These are phyloP conservation scores for Probaryconus sp. DNA, from an alignment of 1,140 invertebrate genomes.

Conservation along the genomic window DNA sequence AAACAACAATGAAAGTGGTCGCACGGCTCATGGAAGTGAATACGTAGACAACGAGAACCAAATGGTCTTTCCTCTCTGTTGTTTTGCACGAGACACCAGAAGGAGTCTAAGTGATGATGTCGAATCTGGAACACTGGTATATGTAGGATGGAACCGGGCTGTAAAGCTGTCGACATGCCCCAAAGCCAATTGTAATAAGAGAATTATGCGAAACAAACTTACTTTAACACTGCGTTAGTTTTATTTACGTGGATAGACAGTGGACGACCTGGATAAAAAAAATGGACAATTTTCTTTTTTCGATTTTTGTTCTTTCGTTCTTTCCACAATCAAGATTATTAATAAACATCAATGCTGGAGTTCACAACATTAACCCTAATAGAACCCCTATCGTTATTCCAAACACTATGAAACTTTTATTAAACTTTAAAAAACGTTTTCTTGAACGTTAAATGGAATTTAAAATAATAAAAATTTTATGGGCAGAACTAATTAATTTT, in stretches of 20 bases:
- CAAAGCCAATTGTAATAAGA: slow-evolving; percentile 62
- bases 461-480: too few relatives aligned
- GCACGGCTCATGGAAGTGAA: slow-evolving; percentile 57
- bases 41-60: slow-evolving; percentile 50
- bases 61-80: slow-evolving; percentile 64
- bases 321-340: too few relatives aligned
- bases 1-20: slow-evolving; percentile 76
- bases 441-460: too few relatives aligned
- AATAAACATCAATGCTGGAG: too few relatives aligned
- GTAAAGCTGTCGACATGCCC: slow-evolving; percentile 61
- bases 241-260: slow-evolving; percentile 18
- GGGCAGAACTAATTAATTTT: too few relatives aligned
- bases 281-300: too few relatives aligned
- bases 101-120: slow-evolving; percentile 50
- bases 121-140: slow-evolving; percentile 68
- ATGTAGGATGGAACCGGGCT: slow-evolving; percentile 67
- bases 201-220: slow-evolving; percentile 44
- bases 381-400: too few relatives aligned
- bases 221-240: slow-evolving; percentile 20
- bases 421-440: too few relatives aligned
- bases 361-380: too few relatives aligned
- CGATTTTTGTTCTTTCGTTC: too few relatives aligned
- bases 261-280: too few relatives aligned
- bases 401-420: too few relatives aligned
- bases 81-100: slow-evolving; percentile 52